phyloP scores from a whole-genome alignment of 2,888 invertebrate genomes.

The Polydesmus complanatus region DNA sequence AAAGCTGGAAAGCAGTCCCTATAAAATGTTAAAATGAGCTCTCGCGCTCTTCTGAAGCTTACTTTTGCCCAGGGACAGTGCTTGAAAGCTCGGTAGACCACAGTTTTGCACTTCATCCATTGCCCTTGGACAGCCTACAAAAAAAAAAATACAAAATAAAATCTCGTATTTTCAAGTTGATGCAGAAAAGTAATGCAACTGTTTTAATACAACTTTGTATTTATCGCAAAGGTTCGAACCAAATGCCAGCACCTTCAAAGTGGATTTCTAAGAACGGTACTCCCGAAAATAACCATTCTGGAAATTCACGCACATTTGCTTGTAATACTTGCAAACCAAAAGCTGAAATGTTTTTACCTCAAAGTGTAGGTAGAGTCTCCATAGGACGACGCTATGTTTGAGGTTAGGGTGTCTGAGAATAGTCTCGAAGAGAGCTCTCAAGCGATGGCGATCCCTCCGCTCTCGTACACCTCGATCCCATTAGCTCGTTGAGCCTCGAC shows the following conservation, averaged over 20 bases:
- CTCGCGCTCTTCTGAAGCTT: constrained; percentile 12
- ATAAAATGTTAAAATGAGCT: too few relatives aligned
- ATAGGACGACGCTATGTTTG: constrained; percentile 30
- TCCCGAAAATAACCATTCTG: too few relatives aligned
- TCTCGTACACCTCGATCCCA: too few relatives aligned
- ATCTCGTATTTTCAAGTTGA: too few relatives aligned
- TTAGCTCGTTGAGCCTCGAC: constrained; percentile 1
- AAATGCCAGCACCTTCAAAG: too few relatives aligned
- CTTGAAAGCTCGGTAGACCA: constrained; percentile 34
- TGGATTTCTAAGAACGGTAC: too few relatives aligned
- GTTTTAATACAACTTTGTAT: too few relatives aligned
- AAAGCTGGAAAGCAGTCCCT: too few relatives aligned
- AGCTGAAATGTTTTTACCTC: constrained; percentile 27
- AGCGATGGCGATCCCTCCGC: too few relatives aligned
- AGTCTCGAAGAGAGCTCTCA: constrained; percentile 29
- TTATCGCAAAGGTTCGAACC: too few relatives aligned
- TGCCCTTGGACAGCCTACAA: constrained; percentile 26
- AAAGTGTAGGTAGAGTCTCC: constrained; percentile 32
- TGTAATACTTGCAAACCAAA: too few relatives aligned
- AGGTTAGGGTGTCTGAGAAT: constrained; percentile 22
- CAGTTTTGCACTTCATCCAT: constrained; percentile 26
- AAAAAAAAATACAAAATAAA: constrained; percentile 12
- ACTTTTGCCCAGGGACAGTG: constrained; percentile 36
- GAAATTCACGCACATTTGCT: too few relatives aligned
- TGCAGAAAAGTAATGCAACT: neutral